Base-by-base conservation (phyloP, 2,888 invertebrate species). In the Leucoma salicis region DNA sequence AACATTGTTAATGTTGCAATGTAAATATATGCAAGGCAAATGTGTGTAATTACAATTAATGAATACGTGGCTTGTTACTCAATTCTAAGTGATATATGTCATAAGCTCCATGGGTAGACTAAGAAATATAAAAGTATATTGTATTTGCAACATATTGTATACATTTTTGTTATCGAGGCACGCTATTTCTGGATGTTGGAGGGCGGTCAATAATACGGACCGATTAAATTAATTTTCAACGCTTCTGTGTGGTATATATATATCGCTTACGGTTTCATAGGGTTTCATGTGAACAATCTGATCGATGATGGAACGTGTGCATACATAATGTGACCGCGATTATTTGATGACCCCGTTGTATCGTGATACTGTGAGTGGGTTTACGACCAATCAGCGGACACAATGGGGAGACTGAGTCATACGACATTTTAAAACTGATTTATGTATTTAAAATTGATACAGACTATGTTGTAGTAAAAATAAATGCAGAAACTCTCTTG, bases 401-500 rank as follows among this genome's bases (percentile, higher is more conserved):
- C 70, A 78, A 77, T 68, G 54, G 64, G 57, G 42, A 66, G 55
- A 60, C 66, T 63, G 64, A 61, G 55, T 56, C 63, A 51, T 67
- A 65, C 67, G 62, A 65, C 62, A 66, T 68, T 74, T 18, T 64
- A 65, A 57, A 27, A 34, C 42, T 54, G 63, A 74, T 73, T 70
- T 74, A 74, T 27, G 2, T 27, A n/a, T 27, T 11, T 27, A 27
- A n/a, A 1, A 10, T 27, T 10, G 3, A 27, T 11, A 10, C 27
- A 6, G n/a, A 27, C 11, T 57, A 50, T 43, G 15, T n/a, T 25
- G n/a, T 28, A 10, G 31, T 10, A 13, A n/a, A 24, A 31, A 29
- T 16, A 8, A 14, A 29, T 8, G 8, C 21, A 21, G 21, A 21
- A 21, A 21, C 21, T 21, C 21, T 21, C 14, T 29, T 29, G 27